phyloP scores from a whole-genome alignment of 2,888 invertebrate genomes.

The Lepidonotus clava region DNA sequence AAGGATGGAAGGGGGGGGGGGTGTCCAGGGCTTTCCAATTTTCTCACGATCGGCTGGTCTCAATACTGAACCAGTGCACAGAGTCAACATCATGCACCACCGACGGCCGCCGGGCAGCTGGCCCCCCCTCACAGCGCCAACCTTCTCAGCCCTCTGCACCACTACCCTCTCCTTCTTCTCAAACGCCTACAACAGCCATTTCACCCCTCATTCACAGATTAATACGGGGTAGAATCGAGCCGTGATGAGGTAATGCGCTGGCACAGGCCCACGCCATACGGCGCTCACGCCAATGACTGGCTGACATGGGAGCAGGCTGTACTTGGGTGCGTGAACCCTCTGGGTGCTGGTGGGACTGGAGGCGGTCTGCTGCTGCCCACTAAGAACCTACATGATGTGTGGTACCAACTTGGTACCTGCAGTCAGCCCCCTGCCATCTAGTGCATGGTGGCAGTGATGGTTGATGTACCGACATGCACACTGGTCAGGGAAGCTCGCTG shows the following conservation, averaged over 20 bases:
- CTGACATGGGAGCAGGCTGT: neutral
- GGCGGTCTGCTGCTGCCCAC: neutral
- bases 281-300: constrained; percentile 39
- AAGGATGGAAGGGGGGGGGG: too few relatives aligned
- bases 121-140: neutral
- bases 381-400: too few relatives aligned
- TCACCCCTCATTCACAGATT: constrained; percentile 11
- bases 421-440: too few relatives aligned
- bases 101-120: neutral
- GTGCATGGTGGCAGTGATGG: too few relatives aligned
- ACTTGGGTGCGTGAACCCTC: constrained; percentile 25
- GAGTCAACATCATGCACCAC: constrained; percentile 14
- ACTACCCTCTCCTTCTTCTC: neutral
- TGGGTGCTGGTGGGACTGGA: neutral
- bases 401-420: too few relatives aligned
- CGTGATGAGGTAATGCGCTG: constrained; percentile 48
- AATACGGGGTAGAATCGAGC: constrained; percentile 38
- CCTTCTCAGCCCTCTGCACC: neutral
- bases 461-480: too few relatives aligned
- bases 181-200: neutral
- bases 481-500: too few relatives aligned
- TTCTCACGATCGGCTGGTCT: constrained; percentile 22
- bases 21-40: neutral
- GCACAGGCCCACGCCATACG: constrained; percentile 27
- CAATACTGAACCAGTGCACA: neutral